Evolutionary conservation across 2,113 vertebrate genomes (phyloP).

Genomic region (Pangasianodon hypophthalmus): DNA sequence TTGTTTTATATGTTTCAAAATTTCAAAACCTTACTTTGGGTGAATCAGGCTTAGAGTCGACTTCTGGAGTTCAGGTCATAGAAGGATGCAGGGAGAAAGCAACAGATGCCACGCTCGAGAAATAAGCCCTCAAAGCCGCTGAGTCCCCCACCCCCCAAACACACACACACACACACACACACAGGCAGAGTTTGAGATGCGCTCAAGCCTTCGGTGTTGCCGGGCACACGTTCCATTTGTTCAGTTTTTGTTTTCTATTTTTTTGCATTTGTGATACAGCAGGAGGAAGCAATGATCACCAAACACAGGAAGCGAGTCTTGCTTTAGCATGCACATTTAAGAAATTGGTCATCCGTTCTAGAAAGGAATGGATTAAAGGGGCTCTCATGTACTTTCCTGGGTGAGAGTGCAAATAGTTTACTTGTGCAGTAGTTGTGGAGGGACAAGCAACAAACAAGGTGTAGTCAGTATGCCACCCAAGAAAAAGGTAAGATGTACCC

Average conservation of each 20-base stretch:
- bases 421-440: conserved; percentile 48
- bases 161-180: conserved; percentile 12
- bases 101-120: conserved; percentile 70
- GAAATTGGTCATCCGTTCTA: conserved; percentile 26
- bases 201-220: conserved; percentile 22
- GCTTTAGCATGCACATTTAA: conserved; percentile 16
- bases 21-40: neutral
- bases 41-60: neutral
- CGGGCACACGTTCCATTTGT: neutral
- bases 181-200: conserved; percentile 12
- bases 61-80: conserved; percentile 15
- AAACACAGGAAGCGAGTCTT: neutral
- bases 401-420: neutral
- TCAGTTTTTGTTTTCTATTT: neutral
- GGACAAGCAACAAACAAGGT: conserved; percentile 40
- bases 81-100: conserved; percentile 55
- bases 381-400: conserved; percentile 34
- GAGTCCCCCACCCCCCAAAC: conserved; percentile 44
- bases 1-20: neutral
- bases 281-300: neutral
- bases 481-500: conserved; percentile 73
- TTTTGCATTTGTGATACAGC: neutral
- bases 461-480: conserved; percentile 73
- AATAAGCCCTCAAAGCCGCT: conserved; percentile 74
- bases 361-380: conserved; percentile 45